Base-by-base conservation (phyloP, 2,888 invertebrate genomes). In the Drosophila quinaria region DNA sequence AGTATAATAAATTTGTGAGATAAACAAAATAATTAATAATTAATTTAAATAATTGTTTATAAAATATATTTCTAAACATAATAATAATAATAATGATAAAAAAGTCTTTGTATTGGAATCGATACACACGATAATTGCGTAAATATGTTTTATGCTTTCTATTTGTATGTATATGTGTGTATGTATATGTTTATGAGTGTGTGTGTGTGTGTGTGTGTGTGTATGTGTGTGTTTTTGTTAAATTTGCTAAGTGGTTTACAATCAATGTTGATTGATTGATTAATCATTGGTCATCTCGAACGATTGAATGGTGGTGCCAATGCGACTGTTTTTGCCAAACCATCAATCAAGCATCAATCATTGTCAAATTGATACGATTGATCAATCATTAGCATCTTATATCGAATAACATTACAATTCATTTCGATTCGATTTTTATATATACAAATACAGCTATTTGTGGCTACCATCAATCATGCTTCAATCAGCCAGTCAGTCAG, bases 71-170 rank as follows among this genome's bases (percentile, higher is more conserved):
- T 47, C 44, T 80, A 71, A 71, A 75, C 76, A 76, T 80, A 80
- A 66, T 64, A 33, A 51, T 64, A 33, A 51, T 49, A 11, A 42
- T 61, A 61, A 60, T 58, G 35, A 49, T 59, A 52, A 56, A 63
- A 74, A 87, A 83, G 87, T 84, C 87, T 81, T 84, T 83, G 75
- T 74, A 83, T 80, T 83, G 87, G 85, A 87, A 83, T 87, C 67
- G 59, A 67, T 68, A 64, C 68, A 78, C 37, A 73, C 60, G 6
- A 11, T 67, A 50, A 66, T 71, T 58, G 55, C 51, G 62, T 75
- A 44, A 41, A 29, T 59, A 35, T 55, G 33, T 35, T 49, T 31
- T 47, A 15, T 42, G 42, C 44, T 33, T 19, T 46, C 35, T 58
- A 46, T 25, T 42, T 68, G 15, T 37, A 29, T 29, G 44, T 49